These are phyloP conservation scores for Gymnoscopelus braueri DNA, from an alignment of 2,797 vertebrate species.

Conservation along the genomic window DNA sequence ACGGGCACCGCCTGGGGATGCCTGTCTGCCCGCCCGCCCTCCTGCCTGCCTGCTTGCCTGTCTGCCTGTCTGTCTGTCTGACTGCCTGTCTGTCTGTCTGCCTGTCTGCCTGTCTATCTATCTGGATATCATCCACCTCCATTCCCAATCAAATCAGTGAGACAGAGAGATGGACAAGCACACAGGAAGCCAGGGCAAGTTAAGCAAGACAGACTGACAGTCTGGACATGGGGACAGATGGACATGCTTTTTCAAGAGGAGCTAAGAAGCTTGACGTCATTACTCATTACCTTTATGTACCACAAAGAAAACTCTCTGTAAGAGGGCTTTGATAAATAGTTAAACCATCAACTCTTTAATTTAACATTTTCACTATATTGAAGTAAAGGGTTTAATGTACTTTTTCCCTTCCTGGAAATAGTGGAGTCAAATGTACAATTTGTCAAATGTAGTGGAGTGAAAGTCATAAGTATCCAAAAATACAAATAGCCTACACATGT, in stretches of 20 bases:
- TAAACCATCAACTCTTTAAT: conserved; percentile 19
- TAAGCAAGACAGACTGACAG: conserved; percentile 31
- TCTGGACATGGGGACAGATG: conserved; percentile 15
- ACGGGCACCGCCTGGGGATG: conserved; percentile 24
- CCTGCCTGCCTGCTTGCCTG: conserved; percentile 7
- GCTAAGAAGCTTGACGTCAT: conserved; percentile 8
- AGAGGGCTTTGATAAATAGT: neutral
- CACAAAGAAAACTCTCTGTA: neutral
- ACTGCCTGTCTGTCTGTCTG: conserved; percentile 13
- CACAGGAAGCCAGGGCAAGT: conserved; percentile 26
- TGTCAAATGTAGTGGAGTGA: too few species aligned
- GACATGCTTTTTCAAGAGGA: conserved; percentile 30
- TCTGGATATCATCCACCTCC: conserved; percentile 30
- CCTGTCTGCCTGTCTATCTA: conserved; percentile 3
- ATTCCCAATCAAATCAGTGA: conserved; percentile 28
- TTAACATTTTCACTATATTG: too few species aligned
- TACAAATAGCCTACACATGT: conserved; percentile 3
- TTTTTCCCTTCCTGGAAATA: too few species aligned
- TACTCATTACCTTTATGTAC: neutral
- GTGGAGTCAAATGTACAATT: too few species aligned
- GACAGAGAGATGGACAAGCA: conserved; percentile 25
- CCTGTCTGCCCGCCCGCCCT: conserved; percentile 16
- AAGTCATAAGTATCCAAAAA: neutral
- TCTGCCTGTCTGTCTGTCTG: conserved; percentile 17
- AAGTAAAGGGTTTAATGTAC: too few species aligned